Evolutionary conservation across 2,888 invertebrate species (phyloP).

Genomic region (Eulithis testata): DNA sequence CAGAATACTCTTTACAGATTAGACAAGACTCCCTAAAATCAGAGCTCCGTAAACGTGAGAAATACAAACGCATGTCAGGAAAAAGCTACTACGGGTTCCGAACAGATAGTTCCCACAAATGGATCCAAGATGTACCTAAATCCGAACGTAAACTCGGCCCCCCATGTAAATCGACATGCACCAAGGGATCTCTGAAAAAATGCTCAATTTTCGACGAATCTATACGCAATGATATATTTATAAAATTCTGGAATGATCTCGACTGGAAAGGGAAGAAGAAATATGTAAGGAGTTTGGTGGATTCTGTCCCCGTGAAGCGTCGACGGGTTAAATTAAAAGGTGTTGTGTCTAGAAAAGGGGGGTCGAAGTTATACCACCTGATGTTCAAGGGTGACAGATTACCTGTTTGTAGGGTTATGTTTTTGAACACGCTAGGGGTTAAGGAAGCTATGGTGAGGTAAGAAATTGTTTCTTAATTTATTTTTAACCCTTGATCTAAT

Average conservation of each 20-base stretch:
- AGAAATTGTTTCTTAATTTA: neutral
- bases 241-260: conserved; percentile 63
- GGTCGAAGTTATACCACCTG: conserved; percentile 62
- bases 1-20: conserved; percentile 44
- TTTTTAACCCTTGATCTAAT: too few species aligned
- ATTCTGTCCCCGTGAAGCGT: conserved; percentile 57
- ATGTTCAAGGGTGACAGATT: conserved; percentile 45
- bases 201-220: conserved; percentile 52
- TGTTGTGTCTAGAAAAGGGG: conserved; percentile 56
- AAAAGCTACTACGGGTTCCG: conserved; percentile 67
- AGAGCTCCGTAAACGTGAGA: conserved; percentile 57
- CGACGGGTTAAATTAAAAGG: conserved; percentile 54
- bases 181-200: conserved; percentile 45
- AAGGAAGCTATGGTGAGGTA: conserved; percentile 68
- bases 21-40: conserved; percentile 49
- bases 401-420: conserved; percentile 61
- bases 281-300: conserved; percentile 56
- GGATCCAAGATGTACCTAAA: conserved; percentile 67
- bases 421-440: conserved; percentile 64
- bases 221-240: conserved; percentile 54
- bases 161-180: conserved; percentile 54
- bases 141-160: conserved; percentile 60
- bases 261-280: conserved; percentile 63
- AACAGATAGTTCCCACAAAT: conserved; percentile 47
- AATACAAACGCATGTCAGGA: conserved; percentile 66